Conservation (phyloP, 30 jellyfish, hydroid and myxozoan species). For the Phacellophora camtschatica region DNA sequence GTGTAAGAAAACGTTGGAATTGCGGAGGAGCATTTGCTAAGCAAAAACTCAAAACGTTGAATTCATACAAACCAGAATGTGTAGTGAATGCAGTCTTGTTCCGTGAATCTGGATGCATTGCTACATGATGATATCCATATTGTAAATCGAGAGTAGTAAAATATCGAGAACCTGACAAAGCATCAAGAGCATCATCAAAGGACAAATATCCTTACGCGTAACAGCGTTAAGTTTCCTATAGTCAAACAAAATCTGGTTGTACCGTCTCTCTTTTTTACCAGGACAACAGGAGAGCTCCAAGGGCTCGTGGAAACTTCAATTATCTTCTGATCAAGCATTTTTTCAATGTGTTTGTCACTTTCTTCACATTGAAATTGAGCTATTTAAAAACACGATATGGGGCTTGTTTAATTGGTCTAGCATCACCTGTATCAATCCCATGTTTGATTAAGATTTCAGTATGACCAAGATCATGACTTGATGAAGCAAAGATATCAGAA, state of each 20-base stretch:
- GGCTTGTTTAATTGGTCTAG: too few species aligned
- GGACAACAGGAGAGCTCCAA: conserved; percentile 68
- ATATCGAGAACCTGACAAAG: conserved; percentile 4
- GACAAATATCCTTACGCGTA: conserved; percentile 44
- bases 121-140: conserved; percentile 55
- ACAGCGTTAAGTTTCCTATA: conserved; percentile 36
- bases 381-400: too few species aligned
- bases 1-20: conserved; percentile 23
- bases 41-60: conserved; percentile 47
- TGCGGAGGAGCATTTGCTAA: conserved; percentile 47
- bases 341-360: too few species aligned
- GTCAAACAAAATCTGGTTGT: conserved; percentile 45
- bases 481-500: too few species aligned
- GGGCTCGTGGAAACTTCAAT: conserved; percentile 52
- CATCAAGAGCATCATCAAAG: conserved; percentile 54
- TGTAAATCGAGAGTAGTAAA: conserved; percentile 32
- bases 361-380: too few species aligned
- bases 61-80: conserved; percentile 37
- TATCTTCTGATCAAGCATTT: conserved; percentile 43
- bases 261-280: conserved; percentile 59
- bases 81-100: conserved; percentile 54
- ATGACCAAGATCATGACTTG: too few species aligned
- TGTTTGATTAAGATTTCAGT: too few species aligned
- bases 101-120: conserved; percentile 7
- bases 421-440: too few species aligned